Conservation (phyloP, 2,113 vertebrate species). For the Enhydra lutris region DNA sequence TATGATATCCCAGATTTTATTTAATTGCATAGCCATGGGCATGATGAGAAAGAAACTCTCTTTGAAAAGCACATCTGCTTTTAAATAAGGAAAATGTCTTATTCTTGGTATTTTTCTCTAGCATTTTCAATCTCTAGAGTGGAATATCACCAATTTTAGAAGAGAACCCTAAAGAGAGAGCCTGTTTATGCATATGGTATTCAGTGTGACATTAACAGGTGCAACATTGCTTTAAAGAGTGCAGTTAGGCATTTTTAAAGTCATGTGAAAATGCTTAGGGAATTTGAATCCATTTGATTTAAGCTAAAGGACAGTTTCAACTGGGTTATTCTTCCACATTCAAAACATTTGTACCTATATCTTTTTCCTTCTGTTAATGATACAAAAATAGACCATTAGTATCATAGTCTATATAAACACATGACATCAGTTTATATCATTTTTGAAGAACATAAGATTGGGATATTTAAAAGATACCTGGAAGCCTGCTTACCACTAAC, state of each 20-base stretch:
- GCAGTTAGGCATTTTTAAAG: constrained; percentile 11
- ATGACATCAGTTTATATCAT: neutral
- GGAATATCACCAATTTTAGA: constrained; percentile 65
- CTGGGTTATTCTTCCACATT: neutral
- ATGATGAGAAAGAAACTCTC: constrained; percentile 19
- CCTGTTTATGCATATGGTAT: constrained; percentile 37
- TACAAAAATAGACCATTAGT: neutral
- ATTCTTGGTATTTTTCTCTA: constrained; percentile 12
- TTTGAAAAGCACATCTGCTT: constrained; percentile 63
- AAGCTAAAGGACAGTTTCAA: neutral
- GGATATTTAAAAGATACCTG: neutral
- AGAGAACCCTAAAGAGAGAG: constrained; percentile 48
- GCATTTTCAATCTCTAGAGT: constrained; percentile 46
- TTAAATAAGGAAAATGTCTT: constrained; percentile 36
- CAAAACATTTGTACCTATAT: neutral
- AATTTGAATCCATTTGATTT: neutral
- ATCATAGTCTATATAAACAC: neutral
- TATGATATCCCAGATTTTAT: constrained; percentile 24
- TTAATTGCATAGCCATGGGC: constrained; percentile 42
- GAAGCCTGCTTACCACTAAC: neutral
- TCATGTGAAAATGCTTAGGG: neutral
- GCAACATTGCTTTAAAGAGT: constrained; percentile 29
- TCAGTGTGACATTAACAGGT: constrained; percentile 53
- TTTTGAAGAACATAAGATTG: neutral
- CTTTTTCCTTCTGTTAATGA: neutral